Percentiles rank a stretch among this genome's conserved stretches.
phyloP scores from a whole-genome alignment of 1,140 invertebrate genomes.

The Hydropsyche tenuis region DNA sequence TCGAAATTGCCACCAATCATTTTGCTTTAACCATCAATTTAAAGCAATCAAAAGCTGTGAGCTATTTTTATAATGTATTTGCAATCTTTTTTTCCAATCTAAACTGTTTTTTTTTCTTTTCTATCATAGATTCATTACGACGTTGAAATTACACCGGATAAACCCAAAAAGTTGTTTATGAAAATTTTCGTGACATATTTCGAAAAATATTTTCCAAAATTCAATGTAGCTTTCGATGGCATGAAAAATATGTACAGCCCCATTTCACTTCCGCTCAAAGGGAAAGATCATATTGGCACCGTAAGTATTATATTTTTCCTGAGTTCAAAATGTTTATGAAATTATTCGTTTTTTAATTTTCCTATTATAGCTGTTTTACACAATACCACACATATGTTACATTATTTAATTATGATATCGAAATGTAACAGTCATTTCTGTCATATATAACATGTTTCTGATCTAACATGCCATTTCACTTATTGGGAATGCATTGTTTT shows the following conservation, averaged over 20 bases:
- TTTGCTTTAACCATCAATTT: not conserved
- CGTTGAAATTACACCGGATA: conserved; percentile 58
- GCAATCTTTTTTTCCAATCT: not conserved
- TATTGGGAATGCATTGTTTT: too few relatives aligned
- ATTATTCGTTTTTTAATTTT: too few relatives aligned
- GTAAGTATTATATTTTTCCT: conserved; percentile 14
- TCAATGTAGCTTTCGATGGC: conserved; percentile 72
- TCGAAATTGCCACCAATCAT: conserved; percentile 21
- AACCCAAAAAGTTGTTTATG: conserved; percentile 55
- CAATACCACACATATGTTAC: not conserved
- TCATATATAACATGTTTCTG: too few relatives aligned
- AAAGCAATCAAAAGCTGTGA: conserved; percentile 14
- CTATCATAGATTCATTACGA: conserved; percentile 57
- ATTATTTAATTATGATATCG: too few relatives aligned
- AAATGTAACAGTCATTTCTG: too few relatives aligned
- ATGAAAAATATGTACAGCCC: conserved; percentile 68
- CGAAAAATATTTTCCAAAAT: conserved; percentile 53
- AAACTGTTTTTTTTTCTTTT: not conserved
- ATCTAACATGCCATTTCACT: too few relatives aligned
- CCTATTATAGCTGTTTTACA: not conserved
- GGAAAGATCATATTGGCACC: not conserved
- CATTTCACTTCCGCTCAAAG: conserved; percentile 39
- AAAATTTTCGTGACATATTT: conserved; percentile 54
- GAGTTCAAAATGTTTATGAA: too few relatives aligned
- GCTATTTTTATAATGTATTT: not conserved